Conservation (phyloP, 2,888 invertebrate genomes). For the Harpalus rubripes region DNA sequence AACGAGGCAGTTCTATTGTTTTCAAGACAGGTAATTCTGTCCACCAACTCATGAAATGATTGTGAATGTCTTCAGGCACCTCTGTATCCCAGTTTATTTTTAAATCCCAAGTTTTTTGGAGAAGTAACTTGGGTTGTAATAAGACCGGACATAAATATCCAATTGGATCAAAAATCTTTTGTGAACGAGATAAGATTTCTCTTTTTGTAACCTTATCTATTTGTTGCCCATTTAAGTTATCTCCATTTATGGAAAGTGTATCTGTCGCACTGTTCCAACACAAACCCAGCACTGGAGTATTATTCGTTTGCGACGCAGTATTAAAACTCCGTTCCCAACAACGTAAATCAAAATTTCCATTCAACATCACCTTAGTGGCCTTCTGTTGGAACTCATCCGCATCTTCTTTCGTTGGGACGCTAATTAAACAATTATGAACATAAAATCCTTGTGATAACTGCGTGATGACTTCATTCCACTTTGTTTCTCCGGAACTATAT, state of each 20-base stretch:
- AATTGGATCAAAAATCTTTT: too few relatives aligned
- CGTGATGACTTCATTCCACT: too few relatives aligned
- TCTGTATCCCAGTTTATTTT: slow-evolving; percentile 58
- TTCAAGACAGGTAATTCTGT: slow-evolving; percentile 9
- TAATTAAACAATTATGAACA: background rate
- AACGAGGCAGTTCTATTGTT: background rate
- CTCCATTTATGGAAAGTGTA: too few relatives aligned
- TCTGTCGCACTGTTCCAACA: too few relatives aligned
- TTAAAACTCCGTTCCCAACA: slow-evolving; percentile 39
- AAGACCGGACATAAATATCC: too few relatives aligned
- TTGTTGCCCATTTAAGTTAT: too few relatives aligned
- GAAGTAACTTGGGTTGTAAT: too few relatives aligned
- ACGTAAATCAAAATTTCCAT: background rate
- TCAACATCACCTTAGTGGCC: background rate
- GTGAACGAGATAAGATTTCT: too few relatives aligned
- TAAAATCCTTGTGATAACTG: background rate
- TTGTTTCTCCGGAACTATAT: too few relatives aligned
- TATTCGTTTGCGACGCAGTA: slow-evolving; percentile 50
- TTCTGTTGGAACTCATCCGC: too few relatives aligned
- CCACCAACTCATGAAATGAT: background rate
- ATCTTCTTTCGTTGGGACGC: too few relatives aligned
- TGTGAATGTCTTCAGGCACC: background rate
- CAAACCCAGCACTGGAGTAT: slow-evolving; percentile 65
- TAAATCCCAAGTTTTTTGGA: background rate
- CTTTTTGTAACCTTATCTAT: too few relatives aligned